These are phyloP conservation scores for Eidolon helvum DNA, from an alignment of 2,113 vertebrate genomes.

Conservation along the genomic window DNA sequence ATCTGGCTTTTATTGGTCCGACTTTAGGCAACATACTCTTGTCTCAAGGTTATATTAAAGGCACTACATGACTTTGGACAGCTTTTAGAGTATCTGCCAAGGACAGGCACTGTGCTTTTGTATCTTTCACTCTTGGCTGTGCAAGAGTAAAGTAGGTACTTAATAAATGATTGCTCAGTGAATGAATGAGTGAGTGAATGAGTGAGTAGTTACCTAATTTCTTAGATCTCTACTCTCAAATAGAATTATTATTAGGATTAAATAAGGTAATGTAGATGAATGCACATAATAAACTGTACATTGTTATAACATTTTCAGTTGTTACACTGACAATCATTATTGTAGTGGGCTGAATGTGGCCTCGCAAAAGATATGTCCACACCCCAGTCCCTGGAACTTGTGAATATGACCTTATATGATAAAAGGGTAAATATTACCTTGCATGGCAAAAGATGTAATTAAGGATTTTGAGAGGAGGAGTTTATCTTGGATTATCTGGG, in stretches of 20 bases:
- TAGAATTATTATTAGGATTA: not conserved
- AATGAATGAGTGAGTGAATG: not conserved
- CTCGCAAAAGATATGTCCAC: not conserved
- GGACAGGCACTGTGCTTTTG: not conserved
- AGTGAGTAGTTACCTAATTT: not conserved
- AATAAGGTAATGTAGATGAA: not conserved
- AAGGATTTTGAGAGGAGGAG: constrained; percentile 1
- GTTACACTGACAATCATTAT: not conserved
- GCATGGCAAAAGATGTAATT: not conserved
- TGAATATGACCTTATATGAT: not conserved
- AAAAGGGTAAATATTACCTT: not conserved
- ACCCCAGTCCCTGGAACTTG: not conserved
- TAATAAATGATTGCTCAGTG: not conserved
- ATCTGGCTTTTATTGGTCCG: not conserved
- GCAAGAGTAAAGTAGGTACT: not conserved
- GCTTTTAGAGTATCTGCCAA: not conserved
- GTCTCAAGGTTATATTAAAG: constrained; percentile 4
- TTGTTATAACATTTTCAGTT: not conserved
- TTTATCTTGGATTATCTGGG: not conserved
- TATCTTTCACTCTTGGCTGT: not conserved
- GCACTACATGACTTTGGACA: not conserved
- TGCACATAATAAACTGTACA: not conserved
- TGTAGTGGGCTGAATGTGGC: not conserved
- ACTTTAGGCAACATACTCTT: not conserved
- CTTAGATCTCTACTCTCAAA: not conserved